Evolutionary conservation across 2,113 vertebrate species (phyloP).

Genomic region (Camarhynchus parvulus): DNA sequence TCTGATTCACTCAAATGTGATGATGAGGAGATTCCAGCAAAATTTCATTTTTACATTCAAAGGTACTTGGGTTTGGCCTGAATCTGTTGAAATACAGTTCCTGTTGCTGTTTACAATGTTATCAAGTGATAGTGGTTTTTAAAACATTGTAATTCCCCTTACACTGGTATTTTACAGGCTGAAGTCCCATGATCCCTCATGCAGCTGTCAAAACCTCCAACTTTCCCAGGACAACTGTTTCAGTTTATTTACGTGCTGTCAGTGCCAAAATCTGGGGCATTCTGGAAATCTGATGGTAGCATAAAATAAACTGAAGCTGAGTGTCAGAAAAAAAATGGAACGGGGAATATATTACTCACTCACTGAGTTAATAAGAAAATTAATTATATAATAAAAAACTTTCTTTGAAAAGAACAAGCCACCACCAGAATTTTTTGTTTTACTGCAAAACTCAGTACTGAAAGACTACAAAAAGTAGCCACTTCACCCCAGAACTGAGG

Average conservation of each 20-base stretch:
- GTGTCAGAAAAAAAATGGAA: slow-evolving; percentile 23
- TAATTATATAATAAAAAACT: background rate
- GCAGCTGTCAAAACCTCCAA: slow-evolving; percentile 67
- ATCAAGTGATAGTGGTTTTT: slow-evolving; percentile 6
- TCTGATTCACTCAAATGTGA: background rate
- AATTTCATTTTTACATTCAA: background rate
- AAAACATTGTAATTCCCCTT: slow-evolving; percentile 38
- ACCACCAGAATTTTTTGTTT: background rate
- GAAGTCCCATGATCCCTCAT: slow-evolving; percentile 43
- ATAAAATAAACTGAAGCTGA: slow-evolving; percentile 44
- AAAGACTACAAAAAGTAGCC: background rate
- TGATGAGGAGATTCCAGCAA: background rate
- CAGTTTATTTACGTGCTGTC: slow-evolving; percentile 53
- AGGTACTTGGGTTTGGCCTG: background rate
- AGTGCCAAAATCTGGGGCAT: slow-evolving; percentile 54
- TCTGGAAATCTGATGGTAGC: slow-evolving; percentile 50
- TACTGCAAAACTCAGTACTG: background rate
- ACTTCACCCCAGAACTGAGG: background rate
- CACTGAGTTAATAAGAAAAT: background rate
- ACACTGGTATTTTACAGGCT: slow-evolving; percentile 28
- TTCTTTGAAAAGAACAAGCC: background rate
- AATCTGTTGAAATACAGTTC: background rate
- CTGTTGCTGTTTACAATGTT: slow-evolving; percentile 11
- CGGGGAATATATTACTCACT: slow-evolving; percentile 21
- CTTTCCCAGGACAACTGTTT: slow-evolving; percentile 65